Base-by-base conservation (phyloP, 2,797 vertebrate species). In the Selene dorsalis region DNA sequence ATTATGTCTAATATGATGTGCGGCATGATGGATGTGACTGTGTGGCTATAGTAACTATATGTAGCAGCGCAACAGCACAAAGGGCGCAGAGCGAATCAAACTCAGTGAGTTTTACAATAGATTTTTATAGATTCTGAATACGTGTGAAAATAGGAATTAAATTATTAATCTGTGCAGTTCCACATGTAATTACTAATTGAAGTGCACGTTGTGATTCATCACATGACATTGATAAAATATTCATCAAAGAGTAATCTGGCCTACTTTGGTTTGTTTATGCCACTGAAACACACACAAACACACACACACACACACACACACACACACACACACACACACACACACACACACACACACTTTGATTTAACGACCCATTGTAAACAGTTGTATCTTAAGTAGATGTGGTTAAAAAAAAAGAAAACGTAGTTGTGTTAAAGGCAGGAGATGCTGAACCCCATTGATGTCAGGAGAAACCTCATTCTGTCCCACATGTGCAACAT, bases 211-310 rank as follows among this genome's bases (percentile, higher is more conserved):
- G 5, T 67, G 18, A 73, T 65, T 48, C 5, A 60, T 64, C 14
- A 24, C 4, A 45, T 43, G 7, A 20, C 14, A 11, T 50, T 10
- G 18, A 24, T 73, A 2, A 41, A 65, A 56, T 30, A 75, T 65
- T 56, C 4, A 74, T 39, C 10, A 48, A 5, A 30, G 18, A 14
- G 18, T 20, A 24, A 52, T 18, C 6, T 48, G 48, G 16, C 47
- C 30, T 61, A 64, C 30, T 75, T 79, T 26, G 39, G 4, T 35
- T 39, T 63, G 1, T 30, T 69, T 55, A 45, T 43, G 53, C 12
- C 32, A 6, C 12, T 28, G 45, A n/a, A n/a, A n/a, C n/a, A n/a
- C n/a, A n/a, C n/a, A n/a, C n/a, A n/a, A n/a, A 12, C 38, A 39
- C 38, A 41, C 39, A 41, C 39, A 13, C 14, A 3, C 39, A 14